A percentile compares a stretch with the other conserved stretches of the same genome.
Evolutionary conservation across 1,140 invertebrate genomes (phyloP).

Genomic region (Drosophila setifemur): DNA sequence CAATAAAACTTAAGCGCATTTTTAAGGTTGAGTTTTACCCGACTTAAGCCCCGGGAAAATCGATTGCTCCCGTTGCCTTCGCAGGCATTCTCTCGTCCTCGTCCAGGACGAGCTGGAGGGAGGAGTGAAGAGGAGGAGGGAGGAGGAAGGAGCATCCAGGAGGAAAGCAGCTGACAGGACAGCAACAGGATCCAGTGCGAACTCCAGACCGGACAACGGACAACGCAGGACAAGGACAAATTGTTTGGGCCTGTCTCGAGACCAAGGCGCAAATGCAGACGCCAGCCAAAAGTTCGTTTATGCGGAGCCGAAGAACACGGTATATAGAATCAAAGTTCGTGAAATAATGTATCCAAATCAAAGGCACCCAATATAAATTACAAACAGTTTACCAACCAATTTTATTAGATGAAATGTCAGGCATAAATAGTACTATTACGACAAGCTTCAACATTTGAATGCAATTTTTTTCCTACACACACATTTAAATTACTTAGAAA

Average conservation of each 20-base stretch:
- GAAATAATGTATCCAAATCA: too few relatives aligned
- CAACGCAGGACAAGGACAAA: conserved; percentile 26
- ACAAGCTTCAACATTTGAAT: too few relatives aligned
- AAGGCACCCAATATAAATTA: too few relatives aligned
- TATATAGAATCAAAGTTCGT: neutral
- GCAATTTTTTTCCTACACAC: too few relatives aligned
- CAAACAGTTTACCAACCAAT: too few relatives aligned
- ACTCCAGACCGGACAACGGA: neutral
- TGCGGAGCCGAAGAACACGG: neutral
- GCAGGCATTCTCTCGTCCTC: neutral
- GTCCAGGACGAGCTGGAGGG: neutral
- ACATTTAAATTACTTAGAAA: too few relatives aligned
- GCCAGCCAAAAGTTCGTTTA: neutral
- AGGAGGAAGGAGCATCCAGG: too few relatives aligned
- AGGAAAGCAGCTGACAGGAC: conserved; percentile 30
- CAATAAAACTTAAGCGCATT: conserved; percentile 76
- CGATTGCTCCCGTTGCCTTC: conserved; percentile 43
- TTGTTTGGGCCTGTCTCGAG: conserved; percentile 21
- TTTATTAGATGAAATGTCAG: too few relatives aligned
- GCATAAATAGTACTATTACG: too few relatives aligned
- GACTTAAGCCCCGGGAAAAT: conserved; percentile 63
- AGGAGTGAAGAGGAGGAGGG: neutral
- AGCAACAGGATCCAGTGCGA: conserved; percentile 26
- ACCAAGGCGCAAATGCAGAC: conserved; percentile 14
- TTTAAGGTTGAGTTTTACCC: conserved; percentile 62